These are phyloP conservation scores for Nipponacmea schrenckii DNA, from an alignment of 2,888 invertebrate genomes.

Conservation along the genomic window DNA sequence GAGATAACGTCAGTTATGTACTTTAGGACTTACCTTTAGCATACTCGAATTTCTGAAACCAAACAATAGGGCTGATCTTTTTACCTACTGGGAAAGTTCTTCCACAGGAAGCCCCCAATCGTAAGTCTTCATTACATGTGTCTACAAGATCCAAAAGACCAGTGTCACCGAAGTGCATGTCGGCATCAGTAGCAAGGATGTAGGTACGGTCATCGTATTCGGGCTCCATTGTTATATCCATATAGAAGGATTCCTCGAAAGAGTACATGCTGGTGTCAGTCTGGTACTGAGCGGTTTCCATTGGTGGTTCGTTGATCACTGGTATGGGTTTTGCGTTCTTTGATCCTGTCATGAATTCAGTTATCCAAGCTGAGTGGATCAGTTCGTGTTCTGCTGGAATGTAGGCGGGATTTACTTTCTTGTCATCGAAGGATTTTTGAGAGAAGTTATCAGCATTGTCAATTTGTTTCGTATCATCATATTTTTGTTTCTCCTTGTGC, in stretches of 20 bases:
- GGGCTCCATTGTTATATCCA: neutral
- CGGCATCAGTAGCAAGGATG: slow-evolving; percentile 48
- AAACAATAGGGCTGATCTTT: slow-evolving; percentile 42
- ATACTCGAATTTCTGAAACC: slow-evolving; percentile 52
- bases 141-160: slow-evolving; percentile 40
- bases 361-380: slow-evolving; percentile 18
- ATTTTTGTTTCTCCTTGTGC: slow-evolving; percentile 14
- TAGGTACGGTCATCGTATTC: slow-evolving; percentile 36
- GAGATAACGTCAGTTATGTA: no score
- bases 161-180: slow-evolving; percentile 45
- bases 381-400: slow-evolving; percentile 25
- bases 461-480: neutral
- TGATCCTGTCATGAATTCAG: slow-evolving; percentile 17
- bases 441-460: slow-evolving; percentile 6
- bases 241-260: slow-evolving; percentile 1
- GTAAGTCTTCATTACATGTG: slow-evolving; percentile 33
- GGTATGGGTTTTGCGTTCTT: neutral
- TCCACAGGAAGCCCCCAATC: slow-evolving; percentile 46
- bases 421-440: slow-evolving; percentile 1
- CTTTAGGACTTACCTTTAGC: slow-evolving; percentile 41
- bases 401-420: slow-evolving; percentile 25
- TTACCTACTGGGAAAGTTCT: slow-evolving; percentile 44
- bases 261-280: neutral
- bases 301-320: neutral
- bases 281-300: neutral